Evolutionary conservation across 2,113 vertebrate genomes (phyloP).

Genomic region (Epinephelus fuscoguttatus): DNA sequence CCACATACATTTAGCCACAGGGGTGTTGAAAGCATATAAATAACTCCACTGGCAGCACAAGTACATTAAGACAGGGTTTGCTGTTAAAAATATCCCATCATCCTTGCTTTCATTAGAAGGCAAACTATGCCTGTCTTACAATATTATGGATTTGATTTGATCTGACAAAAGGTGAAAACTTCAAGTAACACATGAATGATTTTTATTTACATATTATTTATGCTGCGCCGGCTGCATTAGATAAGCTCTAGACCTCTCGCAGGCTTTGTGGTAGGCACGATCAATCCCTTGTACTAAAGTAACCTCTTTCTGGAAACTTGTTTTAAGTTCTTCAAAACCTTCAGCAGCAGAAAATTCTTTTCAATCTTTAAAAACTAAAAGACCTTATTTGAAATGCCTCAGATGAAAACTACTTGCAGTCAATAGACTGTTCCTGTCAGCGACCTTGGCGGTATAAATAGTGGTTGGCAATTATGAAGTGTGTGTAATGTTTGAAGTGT

Average conservation of each 20-base stretch:
- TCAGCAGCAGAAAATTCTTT: slow-evolving; percentile 17
- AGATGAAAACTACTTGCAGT: slow-evolving; percentile 19
- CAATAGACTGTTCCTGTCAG: slow-evolving; percentile 20
- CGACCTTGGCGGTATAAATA: slow-evolving; percentile 2
- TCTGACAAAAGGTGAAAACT: slow-evolving; percentile 22
- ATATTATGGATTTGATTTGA: slow-evolving; percentile 29
- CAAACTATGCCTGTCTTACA: slow-evolving; percentile 8
- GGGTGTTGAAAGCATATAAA: slow-evolving; percentile 20
- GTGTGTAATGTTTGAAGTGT: neutral
- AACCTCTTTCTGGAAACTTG: slow-evolving; percentile 8
- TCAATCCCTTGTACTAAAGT: slow-evolving; percentile 22
- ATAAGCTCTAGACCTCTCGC: slow-evolving; percentile 19
- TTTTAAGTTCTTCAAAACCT: slow-evolving; percentile 32
- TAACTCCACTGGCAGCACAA: slow-evolving; percentile 22
- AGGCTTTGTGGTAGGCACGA: slow-evolving; percentile 18
- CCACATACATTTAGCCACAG: slow-evolving; percentile 14
- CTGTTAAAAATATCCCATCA: slow-evolving; percentile 7
- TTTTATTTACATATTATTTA: slow-evolving; percentile 14
- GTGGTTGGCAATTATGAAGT: slow-evolving; percentile 16
- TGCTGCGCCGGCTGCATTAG: slow-evolving; percentile 14
- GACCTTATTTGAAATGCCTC: neutral
- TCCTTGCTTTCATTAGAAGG: neutral
- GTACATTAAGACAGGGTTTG: neutral
- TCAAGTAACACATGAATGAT: slow-evolving; percentile 21
- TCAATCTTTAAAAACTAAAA: slow-evolving; percentile 1